Evolutionary conservation across 1,140 invertebrate genomes (phyloP).

Genomic region (Maconellicoccus hirsutus): DNA sequence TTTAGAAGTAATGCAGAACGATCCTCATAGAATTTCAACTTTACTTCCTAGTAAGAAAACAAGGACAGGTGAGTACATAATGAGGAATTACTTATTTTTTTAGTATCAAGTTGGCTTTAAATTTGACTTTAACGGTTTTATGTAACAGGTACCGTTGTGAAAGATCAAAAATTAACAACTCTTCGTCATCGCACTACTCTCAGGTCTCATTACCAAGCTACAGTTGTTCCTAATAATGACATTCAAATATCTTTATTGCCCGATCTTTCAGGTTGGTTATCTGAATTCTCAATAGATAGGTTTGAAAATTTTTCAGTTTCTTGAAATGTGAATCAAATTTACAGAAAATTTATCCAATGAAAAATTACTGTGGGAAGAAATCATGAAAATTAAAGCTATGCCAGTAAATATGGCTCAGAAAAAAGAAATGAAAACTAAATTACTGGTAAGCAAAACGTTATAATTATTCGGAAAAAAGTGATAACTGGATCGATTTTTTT

Average conservation of each 20-base stretch:
- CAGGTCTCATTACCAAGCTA: conserved; percentile 28
- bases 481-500: not conserved
- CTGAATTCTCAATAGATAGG: not conserved
- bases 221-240: conserved; percentile 42
- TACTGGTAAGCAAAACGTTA: conserved; percentile 46
- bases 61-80: conserved; percentile 41
- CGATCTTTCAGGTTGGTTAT: conserved; percentile 55
- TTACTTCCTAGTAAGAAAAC: conserved; percentile 64
- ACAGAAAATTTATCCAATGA: conserved; percentile 66
- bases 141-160: not conserved
- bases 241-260: conserved; percentile 60
- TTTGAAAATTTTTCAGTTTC: not conserved
- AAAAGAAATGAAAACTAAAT: conserved; percentile 58
- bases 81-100: not conserved
- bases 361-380: conserved; percentile 71
- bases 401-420: conserved; percentile 71
- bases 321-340: conserved; percentile 25
- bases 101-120: too few species aligned
- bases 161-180: conserved; percentile 2
- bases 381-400: conserved; percentile 71
- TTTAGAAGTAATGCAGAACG: conserved; percentile 49
- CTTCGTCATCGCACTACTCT: not conserved
- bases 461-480: too few species aligned
- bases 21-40: conserved; percentile 59
- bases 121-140: not conserved